Percentiles rank a stretch among this genome's conserved stretches.
Evolutionary conservation across 2,888 invertebrate species (phyloP).

Genomic region (Neocrepidodera transversa): DNA sequence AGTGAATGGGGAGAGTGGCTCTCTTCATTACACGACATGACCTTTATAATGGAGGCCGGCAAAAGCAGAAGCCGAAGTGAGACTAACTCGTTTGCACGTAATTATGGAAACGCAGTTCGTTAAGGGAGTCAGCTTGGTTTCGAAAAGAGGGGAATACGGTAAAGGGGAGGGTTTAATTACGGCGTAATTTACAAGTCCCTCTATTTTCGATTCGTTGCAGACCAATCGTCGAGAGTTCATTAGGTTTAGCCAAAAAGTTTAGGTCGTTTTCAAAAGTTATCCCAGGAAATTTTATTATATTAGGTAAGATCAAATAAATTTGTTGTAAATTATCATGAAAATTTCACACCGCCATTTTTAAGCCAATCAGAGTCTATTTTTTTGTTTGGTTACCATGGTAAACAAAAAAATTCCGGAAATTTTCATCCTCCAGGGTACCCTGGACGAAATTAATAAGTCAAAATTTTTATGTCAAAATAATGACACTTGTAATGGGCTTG

Average conservation of each 20-base stretch:
- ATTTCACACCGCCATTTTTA: too few species aligned
- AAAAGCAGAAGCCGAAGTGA: conserved; percentile 31
- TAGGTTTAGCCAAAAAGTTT: conserved; percentile 4
- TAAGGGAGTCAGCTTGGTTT: conserved; percentile 48
- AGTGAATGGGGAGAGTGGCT: conserved; percentile 27
- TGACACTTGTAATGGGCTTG: too few species aligned
- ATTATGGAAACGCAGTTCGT: conserved; percentile 56
- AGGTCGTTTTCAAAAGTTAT: too few species aligned
- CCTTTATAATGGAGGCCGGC: conserved; percentile 34
- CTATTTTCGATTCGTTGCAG: conserved; percentile 47
- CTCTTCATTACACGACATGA: conserved; percentile 40
- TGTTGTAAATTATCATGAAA: too few species aligned
- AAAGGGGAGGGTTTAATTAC: conserved; percentile 53
- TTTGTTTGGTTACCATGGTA: too few species aligned
- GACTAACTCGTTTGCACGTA: conserved; percentile 56
- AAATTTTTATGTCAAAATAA: too few species aligned
- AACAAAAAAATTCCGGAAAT: too few species aligned
- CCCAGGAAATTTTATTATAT: too few species aligned
- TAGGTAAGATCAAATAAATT: too few species aligned
- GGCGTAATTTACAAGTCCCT: conserved; percentile 54
- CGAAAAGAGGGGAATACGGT: conserved; percentile 46
- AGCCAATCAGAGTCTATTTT: too few species aligned
- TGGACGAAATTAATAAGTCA: too few species aligned
- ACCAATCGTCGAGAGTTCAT: conserved; percentile 21
- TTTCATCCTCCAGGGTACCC: too few species aligned